Evolutionary conservation across 2,113 vertebrate genomes (phyloP), one percentile per base, ranked within the genome.

Genomic region (Helogale parvula): DNA sequence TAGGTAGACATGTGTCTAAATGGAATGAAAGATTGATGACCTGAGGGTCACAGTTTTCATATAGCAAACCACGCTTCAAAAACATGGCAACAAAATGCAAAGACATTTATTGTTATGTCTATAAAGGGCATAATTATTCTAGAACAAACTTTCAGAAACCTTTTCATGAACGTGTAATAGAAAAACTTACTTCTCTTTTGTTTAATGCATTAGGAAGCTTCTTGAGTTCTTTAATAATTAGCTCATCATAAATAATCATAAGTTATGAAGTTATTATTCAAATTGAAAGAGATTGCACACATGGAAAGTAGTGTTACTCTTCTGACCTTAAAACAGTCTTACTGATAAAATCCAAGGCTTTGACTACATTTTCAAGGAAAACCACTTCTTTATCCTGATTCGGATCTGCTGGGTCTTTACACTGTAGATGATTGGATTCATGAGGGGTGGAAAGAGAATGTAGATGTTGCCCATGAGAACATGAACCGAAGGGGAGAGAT

Each of bases 401-500:
- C 6, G 2, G 6, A 97, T 95, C 89, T 97, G 77, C 13, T 95
- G 66, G 2, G 91, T 97, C 65, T 94, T 97, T 14, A 95, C 50
- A 52, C 82, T 95, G 15, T 97, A 97, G 21, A 97, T 97, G 35
- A 97, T 38, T 11, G 96, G 93, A 29, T 96, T 97, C 95, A 97
- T 95, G 45, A 97, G 29, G 2, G 96, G 96, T 19, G 87, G 94
- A 4, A 97, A 88, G 35, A 98, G 60, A 16, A 96, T 80, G 14
- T 98, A 97, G 74, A 87, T 76, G 5, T 93, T 97, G 33, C 93
- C 97, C 94, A 98, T 97, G 17, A 97, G 93, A 7, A 97, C 93
- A 38, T 96, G 98, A 27, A 98, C 96, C 19, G 94, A 4, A 15
- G 93, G 94, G 0, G 97, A 91, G 23, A 97, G 94, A 31, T 97